These are phyloP conservation scores for Eucera pruinosa DNA, from an alignment of 2,888 invertebrate genomes.

Conservation along the genomic window DNA sequence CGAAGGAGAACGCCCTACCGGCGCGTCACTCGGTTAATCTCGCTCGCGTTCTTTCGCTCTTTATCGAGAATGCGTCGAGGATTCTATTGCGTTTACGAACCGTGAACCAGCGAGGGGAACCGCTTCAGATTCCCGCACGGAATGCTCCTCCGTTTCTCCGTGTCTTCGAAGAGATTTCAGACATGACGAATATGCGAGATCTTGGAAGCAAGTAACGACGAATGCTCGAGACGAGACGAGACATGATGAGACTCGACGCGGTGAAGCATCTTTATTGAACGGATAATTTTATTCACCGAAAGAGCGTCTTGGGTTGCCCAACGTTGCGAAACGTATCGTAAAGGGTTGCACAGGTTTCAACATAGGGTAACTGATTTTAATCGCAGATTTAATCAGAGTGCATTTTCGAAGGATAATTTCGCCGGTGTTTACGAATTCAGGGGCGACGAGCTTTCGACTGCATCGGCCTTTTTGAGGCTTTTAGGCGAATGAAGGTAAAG, in stretches of 20 bases:
- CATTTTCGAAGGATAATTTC: conserved; percentile 54
- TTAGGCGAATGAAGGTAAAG: conserved; percentile 68
- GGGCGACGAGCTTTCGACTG: conserved; percentile 27
- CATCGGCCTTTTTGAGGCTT: conserved; percentile 59
- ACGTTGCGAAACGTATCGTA: neutral
- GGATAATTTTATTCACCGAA: conserved; percentile 38
- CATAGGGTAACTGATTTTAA: conserved; percentile 39
- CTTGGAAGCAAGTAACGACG: neutral
- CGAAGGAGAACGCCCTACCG: conserved; percentile 18
- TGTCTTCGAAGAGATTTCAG: conserved; percentile 43
- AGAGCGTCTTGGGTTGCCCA: neutral
- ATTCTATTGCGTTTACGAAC: conserved; percentile 59
- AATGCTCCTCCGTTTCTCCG: conserved; percentile 15
- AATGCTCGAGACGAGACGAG: conserved; percentile 7
- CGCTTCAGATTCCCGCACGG: conserved; percentile 1
- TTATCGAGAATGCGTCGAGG: conserved; percentile 50
- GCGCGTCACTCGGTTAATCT: conserved; percentile 60
- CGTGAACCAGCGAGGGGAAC: conserved; percentile 44
- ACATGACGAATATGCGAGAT: conserved; percentile 27
- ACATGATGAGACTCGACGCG: neutral
- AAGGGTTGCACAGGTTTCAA: neutral
- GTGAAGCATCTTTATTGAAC: conserved; percentile 29
- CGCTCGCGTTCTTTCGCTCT: conserved; percentile 51
- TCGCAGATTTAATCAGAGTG: conserved; percentile 59
- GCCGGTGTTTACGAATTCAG: conserved; percentile 55